Evolutionary conservation across 2,797 vertebrate genomes (phyloP).

Genomic region (Chrysolophus pictus): DNA sequence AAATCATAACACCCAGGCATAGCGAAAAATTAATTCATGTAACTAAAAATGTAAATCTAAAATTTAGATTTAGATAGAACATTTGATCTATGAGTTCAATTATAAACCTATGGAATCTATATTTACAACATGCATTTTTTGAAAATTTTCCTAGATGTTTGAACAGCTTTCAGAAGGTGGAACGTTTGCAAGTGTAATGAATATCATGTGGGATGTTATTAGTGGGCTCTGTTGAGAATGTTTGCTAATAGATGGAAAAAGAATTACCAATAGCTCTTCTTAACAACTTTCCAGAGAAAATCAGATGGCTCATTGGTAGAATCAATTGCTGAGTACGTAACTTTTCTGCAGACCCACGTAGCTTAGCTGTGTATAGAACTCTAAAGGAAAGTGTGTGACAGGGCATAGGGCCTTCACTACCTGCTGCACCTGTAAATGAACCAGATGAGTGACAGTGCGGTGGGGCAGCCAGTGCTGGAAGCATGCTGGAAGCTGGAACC

Average conservation of each 20-base stretch:
- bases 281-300: not conserved
- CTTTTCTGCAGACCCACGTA: fast-evolving
- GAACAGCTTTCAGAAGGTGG: not conserved
- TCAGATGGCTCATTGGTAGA: not conserved
- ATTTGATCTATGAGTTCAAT: constrained; percentile 7
- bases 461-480: not conserved
- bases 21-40: constrained; percentile 18
- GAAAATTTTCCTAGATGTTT: not conserved
- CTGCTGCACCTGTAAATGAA: not conserved
- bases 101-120: not conserved
- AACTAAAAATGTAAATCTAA: not conserved
- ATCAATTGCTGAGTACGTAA: not conserved
- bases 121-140: not conserved
- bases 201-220: not conserved
- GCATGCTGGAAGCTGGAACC: not conserved
- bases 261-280: not conserved
- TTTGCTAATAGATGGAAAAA: not conserved
- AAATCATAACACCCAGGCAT: not conserved
- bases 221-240: not conserved
- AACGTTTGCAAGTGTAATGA: not conserved
- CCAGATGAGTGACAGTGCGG: not conserved
- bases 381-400: not conserved
- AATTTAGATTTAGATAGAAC: no score
- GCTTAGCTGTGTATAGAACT: not conserved
- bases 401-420: not conserved